Evolutionary conservation across 2,113 vertebrate genomes (phyloP).

Genomic region (Machaerirhynchus nigripectus): DNA sequence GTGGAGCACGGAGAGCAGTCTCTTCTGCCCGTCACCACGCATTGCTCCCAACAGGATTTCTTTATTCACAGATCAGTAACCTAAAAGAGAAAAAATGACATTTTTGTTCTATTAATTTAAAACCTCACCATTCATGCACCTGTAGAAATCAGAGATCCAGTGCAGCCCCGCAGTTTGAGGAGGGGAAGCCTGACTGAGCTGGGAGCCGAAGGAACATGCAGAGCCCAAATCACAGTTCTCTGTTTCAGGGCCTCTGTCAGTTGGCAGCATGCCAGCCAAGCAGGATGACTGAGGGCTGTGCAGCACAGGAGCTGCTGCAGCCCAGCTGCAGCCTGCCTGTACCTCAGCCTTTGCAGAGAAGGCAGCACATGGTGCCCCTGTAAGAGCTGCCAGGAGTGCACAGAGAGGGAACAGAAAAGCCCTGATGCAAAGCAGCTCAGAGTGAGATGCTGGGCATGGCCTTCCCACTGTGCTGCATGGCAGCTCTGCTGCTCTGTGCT

Average conservation of each 20-base stretch:
- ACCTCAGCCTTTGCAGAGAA: background rate
- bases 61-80: background rate
- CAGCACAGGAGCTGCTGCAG: background rate
- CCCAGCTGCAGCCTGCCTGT: background rate
- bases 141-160: background rate
- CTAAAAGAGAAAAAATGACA: background rate
- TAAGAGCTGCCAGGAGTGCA: background rate
- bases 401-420: background rate
- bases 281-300: background rate
- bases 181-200: background rate
- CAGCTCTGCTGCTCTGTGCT: background rate
- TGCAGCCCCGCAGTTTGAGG: background rate
- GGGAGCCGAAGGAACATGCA: background rate
- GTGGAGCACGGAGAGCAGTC: background rate
- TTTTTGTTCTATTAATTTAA: background rate
- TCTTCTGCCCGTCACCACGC: background rate
- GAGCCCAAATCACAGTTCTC: background rate
- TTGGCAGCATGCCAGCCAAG: background rate
- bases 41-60: background rate
- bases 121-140: background rate
- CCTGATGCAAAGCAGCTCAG: background rate
- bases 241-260: background rate
- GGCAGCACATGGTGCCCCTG: background rate
- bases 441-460: rapidly evolving
- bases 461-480: background rate